Evolutionary conservation across 2,797 vertebrate genomes (phyloP), one percentile per base, ranked within the genome.

Genomic region (Aratinga solstitialis): DNA sequence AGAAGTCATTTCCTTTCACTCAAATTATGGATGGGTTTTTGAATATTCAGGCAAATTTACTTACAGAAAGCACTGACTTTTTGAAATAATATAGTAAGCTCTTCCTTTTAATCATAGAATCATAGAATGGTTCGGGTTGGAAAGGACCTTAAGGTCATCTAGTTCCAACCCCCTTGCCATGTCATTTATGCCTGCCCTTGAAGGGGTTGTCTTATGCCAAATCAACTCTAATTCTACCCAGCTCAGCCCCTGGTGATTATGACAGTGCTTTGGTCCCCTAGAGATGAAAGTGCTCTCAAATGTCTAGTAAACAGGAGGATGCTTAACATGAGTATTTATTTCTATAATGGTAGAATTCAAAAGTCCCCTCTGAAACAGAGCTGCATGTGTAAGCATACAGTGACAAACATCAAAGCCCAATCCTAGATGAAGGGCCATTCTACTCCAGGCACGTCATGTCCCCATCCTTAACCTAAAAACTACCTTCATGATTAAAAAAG

Each of bases 321-420:
- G 68, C 10, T 89, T 84, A 53, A 73, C 59, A 90, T n/a, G 58
- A 85, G 24, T 26, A 45, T 93, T 77, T 91, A 53, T 73, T 84
- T 93, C 40, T 93, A 16, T 30, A 84, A 90, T 59, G 24, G 50
- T 32, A 81, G 88, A 74, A 90, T 75, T 90, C 8, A 6, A 93
- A 96, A 90, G 65, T 90, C 45, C 38, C 66, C 72, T 93, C 81
- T 62, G 42, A 90, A 86, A 77, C 56, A 79, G 18, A 88, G 23
- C 63, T 90, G 84, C 45, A 19, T 53, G 29, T 69, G 62, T 79
- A 93, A 88, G 54, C 68, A 74, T 34, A 72, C 4, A 59, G 51
- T 19, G 32, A 91, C 51, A 86, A 86, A 93, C 80, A 89, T 89
- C 73, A 96, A 96, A 96, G 67, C 32, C 30, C 66, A 48, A 47